Evolutionary conservation across 1,140 invertebrate species (phyloP), one percentile per base, ranked within the genome.

Genomic region (Macrosteles quadrilineatus): DNA sequence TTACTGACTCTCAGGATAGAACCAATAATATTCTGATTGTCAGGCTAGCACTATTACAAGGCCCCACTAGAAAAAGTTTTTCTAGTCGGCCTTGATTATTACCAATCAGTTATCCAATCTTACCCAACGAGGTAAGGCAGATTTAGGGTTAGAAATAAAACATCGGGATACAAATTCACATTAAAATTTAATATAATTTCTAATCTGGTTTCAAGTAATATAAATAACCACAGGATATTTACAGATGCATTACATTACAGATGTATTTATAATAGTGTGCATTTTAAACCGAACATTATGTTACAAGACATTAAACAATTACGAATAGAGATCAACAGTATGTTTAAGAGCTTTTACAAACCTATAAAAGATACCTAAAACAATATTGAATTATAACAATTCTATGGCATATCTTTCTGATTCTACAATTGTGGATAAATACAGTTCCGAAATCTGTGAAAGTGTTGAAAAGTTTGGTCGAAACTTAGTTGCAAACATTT

Each of bases 221-320:
- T 75, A 75, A 75, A 75, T 73, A 74, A 75, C 73, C 73, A 75
- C 71, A 68, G 32, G 73, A 69, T 74, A 75, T 74, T 53, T 75
- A 75, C 73, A 75, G 31, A 64, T 70, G 47, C 57, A 65, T 73
- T 73, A 64, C 68, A 73, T 69, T 69, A 72, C 71, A 57, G 11
- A 59, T 29, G 9, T 59, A 59, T 59, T 29, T 59, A 59, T 23
- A 71, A 67, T 31, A 36, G 66, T 68, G 47, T 68, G 43, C 53
- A 55, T 68, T 68, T 36, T 53, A 40, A 55, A 57, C 27, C 4
- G 6, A 3, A 36, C 4, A 36, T 36, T 29, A 3, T 36, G 12
- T 9, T 4, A 63, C 27, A 63, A 63, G 45, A 53, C 30, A 68
- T 53, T 25, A 65, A 25, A 29, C 4, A 11, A 67, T 1, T 67